Conservation (phyloP, 2,113 vertebrate genomes). For the Trochalopteron elliotii region DNA sequence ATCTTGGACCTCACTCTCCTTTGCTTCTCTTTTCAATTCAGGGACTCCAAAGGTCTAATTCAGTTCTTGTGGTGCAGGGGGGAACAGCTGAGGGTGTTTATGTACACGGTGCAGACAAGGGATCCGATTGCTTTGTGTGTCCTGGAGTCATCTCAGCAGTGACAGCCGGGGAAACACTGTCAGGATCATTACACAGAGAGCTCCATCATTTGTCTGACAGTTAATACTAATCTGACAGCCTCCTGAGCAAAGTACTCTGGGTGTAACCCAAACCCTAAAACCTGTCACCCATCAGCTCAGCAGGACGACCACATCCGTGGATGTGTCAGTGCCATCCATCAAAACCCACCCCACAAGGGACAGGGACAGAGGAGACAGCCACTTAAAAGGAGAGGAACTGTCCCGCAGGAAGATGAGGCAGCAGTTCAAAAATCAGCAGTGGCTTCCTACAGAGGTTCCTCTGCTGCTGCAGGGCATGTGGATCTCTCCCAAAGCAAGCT, state of each 20-base stretch:
- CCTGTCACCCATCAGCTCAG: neutral
- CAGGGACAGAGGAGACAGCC: neutral
- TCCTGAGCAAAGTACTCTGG: neutral
- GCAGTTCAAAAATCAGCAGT: neutral
- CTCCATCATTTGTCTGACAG: neutral
- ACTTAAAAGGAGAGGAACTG: neutral
- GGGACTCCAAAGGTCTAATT: neutral
- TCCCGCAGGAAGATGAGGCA: neutral
- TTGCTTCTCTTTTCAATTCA: neutral
- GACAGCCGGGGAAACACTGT: neutral
- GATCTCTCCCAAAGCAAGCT: neutral
- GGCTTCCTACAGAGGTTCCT: neutral
- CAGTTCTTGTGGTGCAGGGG: neutral
- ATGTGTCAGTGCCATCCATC: neutral
- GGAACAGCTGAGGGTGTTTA: neutral
- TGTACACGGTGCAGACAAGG: neutral
- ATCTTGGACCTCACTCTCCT: neutral
- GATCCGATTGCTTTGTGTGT: neutral
- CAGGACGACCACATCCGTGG: neutral
- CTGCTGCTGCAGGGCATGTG: neutral
- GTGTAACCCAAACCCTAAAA: neutral
- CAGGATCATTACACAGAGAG: neutral
- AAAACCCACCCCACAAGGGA: neutral
- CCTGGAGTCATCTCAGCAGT: neutral
- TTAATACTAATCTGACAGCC: neutral